Percentiles rank a stretch among this genome's conserved stretches.
Conservation (phyloP, 2,888 invertebrate species). For the Spilarctia lutea region DNA sequence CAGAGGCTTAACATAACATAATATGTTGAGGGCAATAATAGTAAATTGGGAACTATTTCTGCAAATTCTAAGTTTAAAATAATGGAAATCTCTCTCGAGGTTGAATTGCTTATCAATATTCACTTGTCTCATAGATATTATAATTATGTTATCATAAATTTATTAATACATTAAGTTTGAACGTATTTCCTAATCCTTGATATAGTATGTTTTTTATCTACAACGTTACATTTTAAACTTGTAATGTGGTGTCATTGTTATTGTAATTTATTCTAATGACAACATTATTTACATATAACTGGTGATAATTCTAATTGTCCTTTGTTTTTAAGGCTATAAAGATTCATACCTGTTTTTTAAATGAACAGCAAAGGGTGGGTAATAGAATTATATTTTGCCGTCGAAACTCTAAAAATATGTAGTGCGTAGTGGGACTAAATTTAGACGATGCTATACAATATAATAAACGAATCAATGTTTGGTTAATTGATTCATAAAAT, state of each 20-base stretch:
- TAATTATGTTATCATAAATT: not conserved
- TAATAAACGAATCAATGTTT: not conserved
- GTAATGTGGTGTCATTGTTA: not conserved
- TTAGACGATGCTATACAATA: not conserved
- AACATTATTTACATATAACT: not conserved
- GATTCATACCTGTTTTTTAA: not conserved
- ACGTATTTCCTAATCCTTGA: no score
- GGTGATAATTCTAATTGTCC: not conserved
- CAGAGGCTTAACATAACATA: not conserved
- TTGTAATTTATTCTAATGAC: not conserved
- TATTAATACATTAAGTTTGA: not conserved
- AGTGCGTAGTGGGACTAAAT: not conserved
- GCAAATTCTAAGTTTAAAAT: not conserved
- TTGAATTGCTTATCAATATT: not conserved
- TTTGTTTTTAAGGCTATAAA: not conserved
- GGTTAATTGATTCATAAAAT: not conserved
- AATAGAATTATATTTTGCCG: not conserved
- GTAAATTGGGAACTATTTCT: not conserved
- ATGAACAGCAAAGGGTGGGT: not conserved
- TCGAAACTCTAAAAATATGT: not conserved
- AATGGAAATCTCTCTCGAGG: no score
- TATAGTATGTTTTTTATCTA: not conserved
- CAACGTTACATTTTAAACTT: not conserved
- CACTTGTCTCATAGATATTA: not conserved
- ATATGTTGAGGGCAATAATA: not conserved